phyloP scores from a whole-genome alignment of 1,140 invertebrate species.

The Armadillidium nasatum region DNA sequence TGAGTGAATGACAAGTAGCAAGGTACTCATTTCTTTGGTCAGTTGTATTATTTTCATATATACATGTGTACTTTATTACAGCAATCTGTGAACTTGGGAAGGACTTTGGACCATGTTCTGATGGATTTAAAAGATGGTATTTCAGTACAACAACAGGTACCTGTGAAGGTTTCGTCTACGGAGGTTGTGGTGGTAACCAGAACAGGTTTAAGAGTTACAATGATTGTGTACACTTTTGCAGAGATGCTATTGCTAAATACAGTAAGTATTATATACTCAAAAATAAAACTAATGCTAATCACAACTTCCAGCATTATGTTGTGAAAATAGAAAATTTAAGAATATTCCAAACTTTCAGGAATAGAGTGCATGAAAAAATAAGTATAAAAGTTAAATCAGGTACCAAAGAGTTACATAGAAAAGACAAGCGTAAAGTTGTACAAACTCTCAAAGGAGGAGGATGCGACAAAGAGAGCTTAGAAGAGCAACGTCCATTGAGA shows the following conservation, averaged over 20 bases:
- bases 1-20: conserved; percentile 50
- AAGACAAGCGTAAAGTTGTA: too few species aligned
- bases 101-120: conserved; percentile 65
- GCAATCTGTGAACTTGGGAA: conserved; percentile 63
- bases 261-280: not conserved
- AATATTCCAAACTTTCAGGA: too few species aligned
- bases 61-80: conserved; percentile 42
- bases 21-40: too few species aligned
- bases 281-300: not conserved
- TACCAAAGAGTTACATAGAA: too few species aligned
- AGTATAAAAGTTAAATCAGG: too few species aligned
- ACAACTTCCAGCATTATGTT: too few species aligned
- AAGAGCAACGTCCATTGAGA: too few species aligned
- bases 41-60: too few species aligned
- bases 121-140: conserved; percentile 51
- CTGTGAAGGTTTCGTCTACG: conserved; percentile 70
- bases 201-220: conserved; percentile 63
- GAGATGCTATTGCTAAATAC: conserved; percentile 40
- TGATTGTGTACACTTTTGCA: conserved; percentile 18
- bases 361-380: too few species aligned
- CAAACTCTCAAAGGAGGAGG: too few species aligned
- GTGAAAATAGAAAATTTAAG: too few species aligned
- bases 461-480: too few species aligned
- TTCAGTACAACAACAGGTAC: conserved; percentile 55
- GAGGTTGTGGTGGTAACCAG: conserved; percentile 50